Evolutionary conservation across 2,888 invertebrate genomes (phyloP), one percentile per base, ranked within the genome.

Genomic region (Agrenia bidenticulata): DNA sequence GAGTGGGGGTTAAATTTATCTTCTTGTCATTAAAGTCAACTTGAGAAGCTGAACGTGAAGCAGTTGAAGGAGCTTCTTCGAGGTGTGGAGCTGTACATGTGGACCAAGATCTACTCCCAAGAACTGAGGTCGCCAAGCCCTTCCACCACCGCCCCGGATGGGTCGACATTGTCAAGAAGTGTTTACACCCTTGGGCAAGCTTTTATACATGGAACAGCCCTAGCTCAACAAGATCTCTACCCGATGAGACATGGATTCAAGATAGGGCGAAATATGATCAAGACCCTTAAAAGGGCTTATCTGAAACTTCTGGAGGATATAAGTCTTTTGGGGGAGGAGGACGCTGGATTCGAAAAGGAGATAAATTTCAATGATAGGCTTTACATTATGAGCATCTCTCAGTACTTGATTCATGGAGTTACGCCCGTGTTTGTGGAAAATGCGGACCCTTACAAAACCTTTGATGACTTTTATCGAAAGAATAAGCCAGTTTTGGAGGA

Each of bases 301-400:
- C 26, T 21, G 21, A 61, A 61, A 19, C 41, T 61, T 2, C 7
- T 9, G 23, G 61, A 61, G 54, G 61, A 61, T 54, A 39, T 37
- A 2, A 15, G 0, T 4, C 5, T 53, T 13, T 17, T 53, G 21
- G 51, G 51, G 19, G 51, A 51, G 21, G 23, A 23, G 15, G 51
- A 51, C 5, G 17, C 53, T 4, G 11, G 24, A 15, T 24, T 41
- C 19, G 54, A 61, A 4, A 61, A 61, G 45, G 61, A 61, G 54
- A 13, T 54, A 27, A 61, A 61, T 42, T 61, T 50, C 19, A 61
- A 61, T 26, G 54, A 61, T 27, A 53, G 61, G 2, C 41, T 61
- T 27, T 61, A 42, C 45, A 13, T 61, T 4, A 32, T 61, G 7
- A 41, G 54, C 15, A 39, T 61, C 19, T 26, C 54, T 2, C 61